Conservation (phyloP, 2,113 vertebrate species). For the Pipra filicauda region DNA sequence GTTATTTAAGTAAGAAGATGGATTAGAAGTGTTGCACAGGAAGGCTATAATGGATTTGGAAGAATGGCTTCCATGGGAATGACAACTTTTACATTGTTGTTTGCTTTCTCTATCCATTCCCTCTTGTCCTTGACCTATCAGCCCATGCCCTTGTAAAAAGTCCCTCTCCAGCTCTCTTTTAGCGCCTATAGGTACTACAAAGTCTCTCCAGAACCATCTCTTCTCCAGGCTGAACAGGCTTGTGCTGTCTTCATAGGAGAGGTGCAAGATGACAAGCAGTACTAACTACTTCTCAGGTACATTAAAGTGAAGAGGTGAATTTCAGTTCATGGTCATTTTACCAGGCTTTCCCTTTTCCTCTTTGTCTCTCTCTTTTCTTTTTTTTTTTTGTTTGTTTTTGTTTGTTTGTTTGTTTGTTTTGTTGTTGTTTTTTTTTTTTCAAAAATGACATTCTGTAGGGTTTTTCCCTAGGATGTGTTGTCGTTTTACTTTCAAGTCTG, state of each 20-base stretch:
- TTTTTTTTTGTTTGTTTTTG: no score
- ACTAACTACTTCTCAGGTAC: background rate
- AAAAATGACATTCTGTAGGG: background rate
- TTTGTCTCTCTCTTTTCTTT: background rate
- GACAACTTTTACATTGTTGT: background rate
- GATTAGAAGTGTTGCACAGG: background rate
- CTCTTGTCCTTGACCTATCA: background rate
- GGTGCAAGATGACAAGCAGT: background rate
- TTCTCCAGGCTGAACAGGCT: background rate
- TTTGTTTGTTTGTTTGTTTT: no score
- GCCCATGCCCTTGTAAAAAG: background rate
- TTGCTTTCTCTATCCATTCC: background rate
- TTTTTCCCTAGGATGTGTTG: background rate
- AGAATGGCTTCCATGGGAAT: background rate
- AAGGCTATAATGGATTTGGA: background rate
- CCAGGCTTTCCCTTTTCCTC: background rate
- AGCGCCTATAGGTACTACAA: background rate
- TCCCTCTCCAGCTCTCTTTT: background rate
- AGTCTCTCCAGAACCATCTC: background rate
- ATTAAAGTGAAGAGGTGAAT: background rate
- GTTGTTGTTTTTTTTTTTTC: rapidly evolving
- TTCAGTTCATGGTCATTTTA: background rate
- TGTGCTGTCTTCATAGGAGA: background rate
- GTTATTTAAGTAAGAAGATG: background rate
- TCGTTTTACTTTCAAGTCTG: background rate